Percentiles rank a stretch among this genome's conserved stretches.
These are phyloP conservation scores for Carassius gibelio DNA, from an alignment of 2,113 vertebrate genomes.

Conservation along the genomic window DNA sequence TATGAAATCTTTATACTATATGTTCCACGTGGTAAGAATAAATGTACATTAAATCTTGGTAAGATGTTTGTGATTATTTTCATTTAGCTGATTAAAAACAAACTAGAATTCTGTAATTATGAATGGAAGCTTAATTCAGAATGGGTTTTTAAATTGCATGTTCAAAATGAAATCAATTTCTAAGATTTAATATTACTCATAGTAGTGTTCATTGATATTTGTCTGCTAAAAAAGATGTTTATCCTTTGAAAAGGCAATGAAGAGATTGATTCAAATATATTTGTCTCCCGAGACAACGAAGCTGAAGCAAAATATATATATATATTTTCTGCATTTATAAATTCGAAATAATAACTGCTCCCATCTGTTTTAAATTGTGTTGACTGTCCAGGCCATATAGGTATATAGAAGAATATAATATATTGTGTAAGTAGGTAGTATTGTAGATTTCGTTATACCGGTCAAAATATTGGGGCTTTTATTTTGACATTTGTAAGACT, in stretches of 20 bases:
- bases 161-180: not conserved
- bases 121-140: too few species aligned
- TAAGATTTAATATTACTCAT: not conserved
- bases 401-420: not conserved
- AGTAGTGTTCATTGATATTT: not conserved
- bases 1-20: constrained; percentile 99
- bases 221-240: not conserved
- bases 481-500: constrained; percentile 11
- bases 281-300: not conserved
- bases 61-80: constrained; percentile 97
- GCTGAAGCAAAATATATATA: not conserved
- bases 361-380: not conserved
- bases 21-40: constrained; percentile 99
- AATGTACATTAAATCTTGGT: constrained; percentile 99
- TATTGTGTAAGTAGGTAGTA: not conserved
- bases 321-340: not conserved
- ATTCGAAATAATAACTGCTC: not conserved
- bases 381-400: not conserved
- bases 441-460: not conserved
- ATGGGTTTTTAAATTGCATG: too few species aligned
- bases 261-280: not conserved
- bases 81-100: constrained; percentile 48
- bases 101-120: too few species aligned
- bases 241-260: not conserved
- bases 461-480: constrained; percentile 27